These are phyloP conservation scores for Sphaerophoria taeniata DNA, from an alignment of 2,888 invertebrate species.

Conservation along the genomic window DNA sequence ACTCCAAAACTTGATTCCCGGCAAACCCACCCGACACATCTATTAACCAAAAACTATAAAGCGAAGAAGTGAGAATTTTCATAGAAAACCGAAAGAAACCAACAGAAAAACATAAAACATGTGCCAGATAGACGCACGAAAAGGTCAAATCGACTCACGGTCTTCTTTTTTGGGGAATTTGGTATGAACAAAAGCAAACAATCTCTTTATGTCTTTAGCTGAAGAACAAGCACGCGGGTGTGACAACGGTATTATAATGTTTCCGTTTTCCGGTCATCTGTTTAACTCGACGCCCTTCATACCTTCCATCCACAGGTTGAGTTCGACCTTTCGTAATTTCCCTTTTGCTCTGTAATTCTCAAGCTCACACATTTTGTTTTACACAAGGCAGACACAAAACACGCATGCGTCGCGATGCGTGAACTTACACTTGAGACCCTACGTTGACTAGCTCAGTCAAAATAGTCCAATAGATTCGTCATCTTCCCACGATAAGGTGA, in stretches of 20 bases:
- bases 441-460: constrained; percentile 49
- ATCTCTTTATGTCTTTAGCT: neutral
- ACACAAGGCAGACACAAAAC: neutral
- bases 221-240: neutral
- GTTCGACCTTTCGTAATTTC: too few relatives aligned
- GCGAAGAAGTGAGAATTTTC: constrained; percentile 35
- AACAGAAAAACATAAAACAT: neutral
- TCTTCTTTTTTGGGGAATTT: constrained; percentile 6
- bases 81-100: constrained; percentile 14
- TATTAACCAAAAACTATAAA: constrained; percentile 14
- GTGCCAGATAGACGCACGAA: constrained; percentile 27
- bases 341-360: neutral
- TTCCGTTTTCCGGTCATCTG: constrained; percentile 71
- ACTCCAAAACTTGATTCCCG: constrained; percentile 31
- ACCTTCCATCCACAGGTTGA: too few relatives aligned
- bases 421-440: constrained; percentile 40
- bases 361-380: constrained; percentile 26
- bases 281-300: constrained; percentile 28
- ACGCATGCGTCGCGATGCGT: constrained; percentile 33
- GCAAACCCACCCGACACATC: constrained; percentile 51
- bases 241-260: constrained; percentile 44
- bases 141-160: constrained; percentile 39
- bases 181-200: neutral
- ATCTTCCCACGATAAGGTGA: constrained; percentile 64
- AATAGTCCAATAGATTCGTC: constrained; percentile 43